Base-by-base conservation (phyloP, 2,797 vertebrate species). In the Characodon lateralis region DNA sequence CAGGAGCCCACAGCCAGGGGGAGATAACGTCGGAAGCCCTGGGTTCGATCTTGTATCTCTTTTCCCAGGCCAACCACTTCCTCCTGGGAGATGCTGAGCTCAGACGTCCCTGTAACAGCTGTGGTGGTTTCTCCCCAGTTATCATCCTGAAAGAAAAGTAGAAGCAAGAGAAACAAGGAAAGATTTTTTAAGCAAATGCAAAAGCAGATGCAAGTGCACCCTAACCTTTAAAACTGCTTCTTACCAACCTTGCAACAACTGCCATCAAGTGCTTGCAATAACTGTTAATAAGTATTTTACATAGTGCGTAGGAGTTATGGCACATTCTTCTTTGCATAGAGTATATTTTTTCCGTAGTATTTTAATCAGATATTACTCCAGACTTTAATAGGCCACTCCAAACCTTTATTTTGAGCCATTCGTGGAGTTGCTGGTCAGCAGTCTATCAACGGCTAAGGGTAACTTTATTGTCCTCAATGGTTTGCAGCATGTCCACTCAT, bases 91-190 rank as follows among this genome's bases (percentile, higher is more conserved):
- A 98, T 91, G 81, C 98, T 99, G 86, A 97, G 97, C 91, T 99
- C 98, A 0, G 98, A 99, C 3, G 98, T 99, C 78, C 98, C 98
- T 0, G 98, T 99, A 88, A 99, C 97, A 0, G 98, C 98, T 0
- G 98, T 99, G 0, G 98, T 99, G 85, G 98, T 99, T 91, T 99
- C 98, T 13, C 97, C 98, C 98, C 98, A 99, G 95, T 98, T 98
- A 88, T 99, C 98, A 92, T 99, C 98, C 98, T 99, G 88, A 81
- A 13, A 70, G 18, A 88, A 81, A 13, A 69, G 9, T 53, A 28
- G 50, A 43, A 20, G 72, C 26, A 31, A 59, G 73, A 31, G 55
- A 53, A 46, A 39, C 43, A 22, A 55, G 6, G 1, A 59, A 56
- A 12, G 2, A 50, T 39, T 22, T 26, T 63, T 74, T 1, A 55